Percentiles rank a stretch among this genome's conserved stretches.
Conservation (phyloP, 2,113 vertebrate species). For the Notechis scutatus region DNA sequence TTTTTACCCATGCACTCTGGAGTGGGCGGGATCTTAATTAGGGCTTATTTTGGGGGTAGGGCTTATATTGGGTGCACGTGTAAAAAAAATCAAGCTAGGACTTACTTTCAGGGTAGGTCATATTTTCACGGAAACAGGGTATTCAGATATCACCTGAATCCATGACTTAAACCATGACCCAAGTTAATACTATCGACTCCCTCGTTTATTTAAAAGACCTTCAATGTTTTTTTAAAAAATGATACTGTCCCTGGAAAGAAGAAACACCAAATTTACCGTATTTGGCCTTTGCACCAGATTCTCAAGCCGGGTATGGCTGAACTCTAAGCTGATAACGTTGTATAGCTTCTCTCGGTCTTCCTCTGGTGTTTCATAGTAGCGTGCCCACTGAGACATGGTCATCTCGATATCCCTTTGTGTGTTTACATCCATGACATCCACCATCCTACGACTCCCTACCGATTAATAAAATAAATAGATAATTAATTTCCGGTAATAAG, state of each 20-base stretch:
- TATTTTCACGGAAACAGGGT: no score
- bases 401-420: conserved; percentile 98
- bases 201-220: background rate
- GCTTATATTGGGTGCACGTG: no score
- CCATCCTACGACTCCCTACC: conserved; percentile 89
- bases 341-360: conserved; percentile 94
- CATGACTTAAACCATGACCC: background rate
- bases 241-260: accelerated
- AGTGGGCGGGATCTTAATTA: no score
- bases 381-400: conserved; percentile 98
- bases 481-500: background rate
- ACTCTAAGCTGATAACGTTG: conserved; percentile 97
- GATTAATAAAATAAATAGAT: background rate
- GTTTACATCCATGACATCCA: conserved; percentile 98
- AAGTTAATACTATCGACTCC: background rate
- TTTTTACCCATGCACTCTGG: no score
- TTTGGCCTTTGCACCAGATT: conserved; percentile 94
- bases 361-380: conserved; percentile 93
- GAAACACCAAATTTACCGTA: conserved; percentile 71
- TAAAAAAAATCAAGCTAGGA: no score
- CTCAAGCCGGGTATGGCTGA: conserved; percentile 95
- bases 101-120: no score
- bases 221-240: background rate
- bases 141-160: background rate
- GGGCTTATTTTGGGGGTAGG: no score